Base-by-base conservation (phyloP, 2,888 invertebrate genomes). In the Phengaris alcon region DNA sequence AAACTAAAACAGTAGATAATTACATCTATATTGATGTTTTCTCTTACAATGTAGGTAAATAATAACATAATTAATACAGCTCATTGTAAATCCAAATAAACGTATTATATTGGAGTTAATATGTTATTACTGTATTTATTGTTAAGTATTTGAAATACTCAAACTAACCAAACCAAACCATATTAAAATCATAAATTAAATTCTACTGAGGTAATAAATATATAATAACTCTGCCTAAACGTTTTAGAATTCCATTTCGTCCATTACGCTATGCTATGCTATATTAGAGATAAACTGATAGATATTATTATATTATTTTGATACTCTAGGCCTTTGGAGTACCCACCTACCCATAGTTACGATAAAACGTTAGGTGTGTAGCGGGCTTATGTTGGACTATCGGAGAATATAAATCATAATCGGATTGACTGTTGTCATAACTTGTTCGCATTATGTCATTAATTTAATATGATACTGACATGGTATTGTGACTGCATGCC, bases 181-280 rank as follows among this genome's bases (percentile, higher is more conserved):
- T 70, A 70, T 70, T 15, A 70, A 48, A 51, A n/a, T 48, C 69
- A 70, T 52, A 22, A 70, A 52, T 52, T 22, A 70, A 70, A 70
- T 22, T 52, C 22, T 22, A 52, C 51, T 51, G 52, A 15, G 22
- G 15, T 51, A 51, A 70, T 51, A 70, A 51, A 52, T 48, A 70
- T 46, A 22, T n/a, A 48, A 70, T 70, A 48, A 48, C 9, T 48
- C 15, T 46, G 48, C n/a, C 48, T 69, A 3, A 69, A 69, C 7
- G 48, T 69, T 70, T 51, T 8, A 13, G 46, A n/a, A 46, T 46
- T 48, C 46, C 69, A 2, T 68, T 46, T 4, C 46, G 69, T 46
- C 48, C n/a, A 69, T 46, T 48, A 3, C 46, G 9, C n/a, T 57
- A 15, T 57, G 57, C 57, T 15, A 57, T 15, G 15, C 15, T 8